A percentile compares a stretch with the other conserved stretches of the same genome.
These are phyloP conservation scores for Apis mellifera DNA, from an alignment of 1,140 invertebrate genomes.

Conservation along the genomic window Amel_HAv3.1 CM009937.2:3037001-3037500, in stretches of 20 bases:
- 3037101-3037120: too few relatives aligned
- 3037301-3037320: constrained; percentile 27
- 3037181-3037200: constrained; percentile 29
- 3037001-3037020: neutral
- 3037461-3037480: too few relatives aligned
- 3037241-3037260: constrained; percentile 6
- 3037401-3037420: neutral
- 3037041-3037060: too few relatives aligned
- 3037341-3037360: neutral
- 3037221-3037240: constrained; percentile 40
- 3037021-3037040: neutral
- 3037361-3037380: neutral
- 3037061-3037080: too few relatives aligned
- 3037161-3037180: constrained; percentile 46
- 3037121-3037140: constrained; percentile 12
- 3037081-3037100: too few relatives aligned
- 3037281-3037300: constrained; percentile 64
- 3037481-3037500: too few relatives aligned
- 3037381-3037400: neutral
- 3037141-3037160: too few relatives aligned
- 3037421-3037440: neutral
- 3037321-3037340: constrained; percentile 32
- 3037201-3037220: constrained; percentile 48
- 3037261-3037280: constrained; percentile 34
- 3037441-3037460: too few relatives aligned